phyloP scores from a whole-genome alignment of 2,888 invertebrate genomes.

The Volucella bombylans region DNA sequence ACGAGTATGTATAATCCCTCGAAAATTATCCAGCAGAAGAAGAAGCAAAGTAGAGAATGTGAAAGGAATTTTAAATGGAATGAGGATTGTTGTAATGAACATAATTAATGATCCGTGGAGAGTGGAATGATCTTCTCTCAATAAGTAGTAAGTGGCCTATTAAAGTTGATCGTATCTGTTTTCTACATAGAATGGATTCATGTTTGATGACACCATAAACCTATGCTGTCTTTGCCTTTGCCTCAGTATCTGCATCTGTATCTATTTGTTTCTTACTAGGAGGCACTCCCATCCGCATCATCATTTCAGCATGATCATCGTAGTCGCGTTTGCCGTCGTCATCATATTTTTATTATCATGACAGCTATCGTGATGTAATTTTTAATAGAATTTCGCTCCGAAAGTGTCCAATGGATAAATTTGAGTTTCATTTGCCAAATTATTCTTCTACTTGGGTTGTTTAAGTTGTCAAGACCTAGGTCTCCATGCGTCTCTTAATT shows the following conservation, averaged over 20 bases:
- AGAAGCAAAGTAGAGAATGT: background rate
- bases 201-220: conserved; percentile 47
- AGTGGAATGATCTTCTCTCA: conserved; percentile 52
- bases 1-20: too few relatives aligned
- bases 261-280: background rate
- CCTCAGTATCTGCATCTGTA: too few relatives aligned
- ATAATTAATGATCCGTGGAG: conserved; percentile 64
- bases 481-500: conserved; percentile 32
- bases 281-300: conserved; percentile 50
- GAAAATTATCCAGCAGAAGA: background rate
- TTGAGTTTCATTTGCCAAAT: conserved; percentile 34
- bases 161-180: conserved; percentile 56
- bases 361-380: conserved; percentile 54
- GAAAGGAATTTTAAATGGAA: conserved; percentile 15
- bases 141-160: conserved; percentile 56
- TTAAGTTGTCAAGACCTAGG: background rate
- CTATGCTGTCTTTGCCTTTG: conserved; percentile 21
- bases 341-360: conserved; percentile 15
- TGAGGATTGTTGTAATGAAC: conserved; percentile 40
- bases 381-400: conserved; percentile 46
- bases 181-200: conserved; percentile 30
- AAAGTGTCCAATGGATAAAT: conserved; percentile 46
- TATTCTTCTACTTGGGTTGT: conserved; percentile 6
- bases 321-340: conserved; percentile 1
- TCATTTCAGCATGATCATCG: conserved; percentile 5